These are phyloP conservation scores for Mormyrus lacerda DNA, from an alignment of 2,113 vertebrate genomes.

Conservation along the genomic window DNA sequence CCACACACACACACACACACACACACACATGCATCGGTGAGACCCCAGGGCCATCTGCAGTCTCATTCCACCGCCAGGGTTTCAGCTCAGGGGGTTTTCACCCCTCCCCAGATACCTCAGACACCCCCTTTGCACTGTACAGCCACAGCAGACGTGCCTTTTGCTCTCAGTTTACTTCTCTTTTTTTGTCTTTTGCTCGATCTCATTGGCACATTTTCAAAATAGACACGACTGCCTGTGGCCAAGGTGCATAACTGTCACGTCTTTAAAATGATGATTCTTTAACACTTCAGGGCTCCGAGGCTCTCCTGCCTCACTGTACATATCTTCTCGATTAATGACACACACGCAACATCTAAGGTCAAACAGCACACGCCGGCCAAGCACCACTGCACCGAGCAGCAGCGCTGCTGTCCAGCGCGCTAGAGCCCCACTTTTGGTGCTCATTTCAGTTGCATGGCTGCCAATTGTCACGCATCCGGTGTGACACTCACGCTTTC, in stretches of 20 bases:
- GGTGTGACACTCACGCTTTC: too few species aligned
- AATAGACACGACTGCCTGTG: conserved; percentile 52
- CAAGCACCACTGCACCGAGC: background rate
- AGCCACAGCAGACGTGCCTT: background rate
- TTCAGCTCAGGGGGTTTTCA: background rate
- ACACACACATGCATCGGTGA: too few species aligned
- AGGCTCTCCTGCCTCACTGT: background rate
- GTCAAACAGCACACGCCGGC: background rate
- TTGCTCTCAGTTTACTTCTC: conserved; percentile 5
- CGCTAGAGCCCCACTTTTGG: background rate
- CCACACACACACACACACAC: too few species aligned
- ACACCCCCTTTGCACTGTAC: background rate
- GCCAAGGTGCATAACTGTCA: conserved; percentile 50
- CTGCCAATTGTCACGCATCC: background rate
- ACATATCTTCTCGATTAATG: background rate
- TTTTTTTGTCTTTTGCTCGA: conserved; percentile 31
- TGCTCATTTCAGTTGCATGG: background rate
- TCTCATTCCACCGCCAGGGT: background rate
- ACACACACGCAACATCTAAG: background rate
- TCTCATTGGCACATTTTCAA: conserved; percentile 56
- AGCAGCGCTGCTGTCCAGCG: background rate
- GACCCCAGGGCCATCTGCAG: background rate
- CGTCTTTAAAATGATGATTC: background rate
- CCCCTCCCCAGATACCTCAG: background rate
- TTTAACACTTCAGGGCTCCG: background rate